Percentiles rank a stretch among this genome's conserved stretches.
phyloP scores from a whole-genome alignment of 2,113 vertebrate genomes.

The Phocoena phocoena region DNA sequence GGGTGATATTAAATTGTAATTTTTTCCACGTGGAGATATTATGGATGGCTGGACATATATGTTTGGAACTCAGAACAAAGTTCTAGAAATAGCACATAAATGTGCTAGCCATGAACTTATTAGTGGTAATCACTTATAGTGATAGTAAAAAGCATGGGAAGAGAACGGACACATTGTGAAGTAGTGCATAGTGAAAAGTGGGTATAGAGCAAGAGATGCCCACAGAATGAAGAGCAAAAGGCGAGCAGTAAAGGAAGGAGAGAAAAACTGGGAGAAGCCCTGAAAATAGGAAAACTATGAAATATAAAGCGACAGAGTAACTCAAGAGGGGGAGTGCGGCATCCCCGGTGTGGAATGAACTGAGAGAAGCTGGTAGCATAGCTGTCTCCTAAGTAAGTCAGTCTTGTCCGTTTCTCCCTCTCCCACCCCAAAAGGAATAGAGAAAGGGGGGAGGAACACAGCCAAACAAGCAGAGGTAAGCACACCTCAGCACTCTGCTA shows the following conservation, averaged over 20 bases:
- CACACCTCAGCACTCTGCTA: neutral
- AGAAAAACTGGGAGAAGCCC: too few species aligned
- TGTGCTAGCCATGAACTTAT: neutral
- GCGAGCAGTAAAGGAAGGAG: neutral
- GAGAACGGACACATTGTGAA: neutral
- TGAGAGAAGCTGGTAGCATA: too few species aligned
- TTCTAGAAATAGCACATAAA: neutral
- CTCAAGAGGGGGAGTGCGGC: neutral
- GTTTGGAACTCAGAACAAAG: neutral
- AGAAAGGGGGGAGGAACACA: neutral
- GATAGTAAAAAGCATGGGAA: neutral
- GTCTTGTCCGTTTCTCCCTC: neutral
- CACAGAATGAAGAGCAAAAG: neutral
- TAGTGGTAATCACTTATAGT: neutral
- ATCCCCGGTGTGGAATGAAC: rapidly evolving
- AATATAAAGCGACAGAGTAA: too few species aligned
- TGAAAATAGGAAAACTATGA: neutral
- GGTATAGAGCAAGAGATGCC: too few species aligned
- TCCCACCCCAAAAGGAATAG: too few species aligned
- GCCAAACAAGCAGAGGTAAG: neutral
- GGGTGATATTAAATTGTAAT: neutral
- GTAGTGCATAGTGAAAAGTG: neutral
- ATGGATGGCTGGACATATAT: neutral
- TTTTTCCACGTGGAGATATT: neutral
- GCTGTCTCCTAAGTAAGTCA: neutral